These are phyloP conservation scores for Papilio machaon DNA, from an alignment of 1,140 invertebrate genomes.

Conservation along the genomic window DNA sequence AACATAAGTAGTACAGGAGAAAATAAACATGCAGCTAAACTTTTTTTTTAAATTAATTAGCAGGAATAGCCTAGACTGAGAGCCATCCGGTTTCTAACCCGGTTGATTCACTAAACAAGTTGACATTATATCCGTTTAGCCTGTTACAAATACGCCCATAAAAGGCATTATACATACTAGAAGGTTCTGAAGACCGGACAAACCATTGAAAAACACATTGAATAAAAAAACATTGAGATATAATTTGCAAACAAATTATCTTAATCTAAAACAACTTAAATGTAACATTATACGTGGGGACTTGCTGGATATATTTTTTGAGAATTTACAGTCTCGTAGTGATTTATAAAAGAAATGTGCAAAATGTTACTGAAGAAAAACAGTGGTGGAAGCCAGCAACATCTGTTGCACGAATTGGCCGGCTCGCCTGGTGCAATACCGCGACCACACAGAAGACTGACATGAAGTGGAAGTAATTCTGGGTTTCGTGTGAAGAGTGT, in stretches of 20 bases:
- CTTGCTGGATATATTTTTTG: background rate
- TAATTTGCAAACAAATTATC: background rate
- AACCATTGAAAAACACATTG: background rate
- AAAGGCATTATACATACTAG: background rate
- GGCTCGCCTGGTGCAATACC: no score
- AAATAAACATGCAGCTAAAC: background rate
- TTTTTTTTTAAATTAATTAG: background rate
- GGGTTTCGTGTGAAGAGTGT: no score
- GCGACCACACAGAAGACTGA: no score
- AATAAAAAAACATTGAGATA: background rate
- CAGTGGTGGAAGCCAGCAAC: no score
- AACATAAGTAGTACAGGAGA: background rate
- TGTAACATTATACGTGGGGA: background rate
- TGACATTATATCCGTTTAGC: background rate
- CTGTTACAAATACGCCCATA: background rate
- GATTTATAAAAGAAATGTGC: no score
- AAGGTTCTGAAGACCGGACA: background rate
- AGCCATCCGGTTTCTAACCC: slow-evolving; percentile 1
- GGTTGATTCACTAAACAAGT: background rate
- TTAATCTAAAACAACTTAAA: background rate
- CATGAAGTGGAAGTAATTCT: no score
- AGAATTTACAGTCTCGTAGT: background rate
- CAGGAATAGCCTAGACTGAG: background rate
- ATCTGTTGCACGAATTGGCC: no score
- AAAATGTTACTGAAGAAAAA: no score